Conservation (phyloP, 2,888 invertebrate genomes). For the Chouioia cunea region DNA sequence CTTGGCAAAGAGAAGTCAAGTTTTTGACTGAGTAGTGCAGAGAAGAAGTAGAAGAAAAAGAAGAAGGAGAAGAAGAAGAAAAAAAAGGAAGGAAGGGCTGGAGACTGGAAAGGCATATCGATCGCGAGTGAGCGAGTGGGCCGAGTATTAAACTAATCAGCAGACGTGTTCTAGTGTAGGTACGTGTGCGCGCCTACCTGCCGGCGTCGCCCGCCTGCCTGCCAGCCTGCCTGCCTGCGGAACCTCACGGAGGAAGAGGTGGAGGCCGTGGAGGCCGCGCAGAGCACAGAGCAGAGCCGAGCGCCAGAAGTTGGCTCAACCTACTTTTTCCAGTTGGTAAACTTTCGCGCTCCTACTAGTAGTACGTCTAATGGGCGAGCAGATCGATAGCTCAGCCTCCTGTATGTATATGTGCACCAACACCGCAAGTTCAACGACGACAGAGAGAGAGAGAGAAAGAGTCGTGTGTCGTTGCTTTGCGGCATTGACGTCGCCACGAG, state of each 20-base stretch:
- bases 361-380: conserved; percentile 42
- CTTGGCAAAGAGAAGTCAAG: too few relatives aligned
- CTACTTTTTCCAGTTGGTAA: conserved; percentile 50
- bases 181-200: background rate
- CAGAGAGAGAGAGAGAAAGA: conserved; percentile 17
- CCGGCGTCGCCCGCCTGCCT: conserved; percentile 2
- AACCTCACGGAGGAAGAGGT: background rate
- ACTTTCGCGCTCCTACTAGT: conserved; percentile 39
- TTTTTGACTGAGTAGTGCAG: background rate
- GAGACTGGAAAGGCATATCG: conserved; percentile 6
- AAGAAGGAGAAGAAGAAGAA: background rate
- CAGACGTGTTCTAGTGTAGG: background rate
- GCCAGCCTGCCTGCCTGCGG: background rate
- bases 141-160: too few relatives aligned
- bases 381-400: conserved; percentile 48
- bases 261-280: conserved; percentile 1
- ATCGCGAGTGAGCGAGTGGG: too few relatives aligned
- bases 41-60: background rate
- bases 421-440: background rate
- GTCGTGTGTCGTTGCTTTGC: conserved; percentile 15
- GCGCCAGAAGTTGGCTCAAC: conserved; percentile 43
- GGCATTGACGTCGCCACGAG: conserved; percentile 6
- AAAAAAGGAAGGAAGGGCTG: background rate
- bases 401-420: background rate
- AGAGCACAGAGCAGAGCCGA: background rate